Evolutionary conservation across 2,888 invertebrate species (phyloP), one percentile per base, ranked within the genome.

Genomic region (Tholera decimalis): DNA sequence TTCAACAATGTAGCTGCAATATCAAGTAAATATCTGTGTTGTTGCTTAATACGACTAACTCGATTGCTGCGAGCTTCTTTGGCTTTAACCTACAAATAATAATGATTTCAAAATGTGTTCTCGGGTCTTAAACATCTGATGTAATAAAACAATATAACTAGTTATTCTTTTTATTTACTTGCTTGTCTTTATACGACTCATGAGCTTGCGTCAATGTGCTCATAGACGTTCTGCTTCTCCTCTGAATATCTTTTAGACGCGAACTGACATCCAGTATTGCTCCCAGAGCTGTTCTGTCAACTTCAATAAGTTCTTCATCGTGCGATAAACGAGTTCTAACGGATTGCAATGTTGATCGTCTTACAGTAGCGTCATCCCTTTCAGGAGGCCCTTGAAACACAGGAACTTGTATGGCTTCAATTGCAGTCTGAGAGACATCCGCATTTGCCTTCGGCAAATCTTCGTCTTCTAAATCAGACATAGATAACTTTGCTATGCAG

Each of bases 1-100:
- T 96, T 94, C 69, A 97, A 89, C 77, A 96, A 93, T 30, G 95
- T 91, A 9, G 97, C 97, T 33, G 96, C 96, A 85, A 97, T 96
- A 80, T 97, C 97, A 69, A 98, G 90, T 1, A 98, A 90, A 88
- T 97, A 97, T 70, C 97, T 96, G 85, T 97, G 97, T 72, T 93
- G 93, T 30, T 91, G 89, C 85, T 92, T 94, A 71, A 95, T 67
- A 47, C 56, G 92, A 85, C 85, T 96, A 84, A 86, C 92, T 91
- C 85, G 97, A 80, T 80, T 91, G 84, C 76, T 93, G 58, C 97
- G 95, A 39, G 92, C 92, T 83, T 97, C 97, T 90, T 96, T 97
- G 54, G 96, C 97, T 90, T 95, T 96, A 24, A 92, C 92, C 97
- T 97, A 90, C 62, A 91, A 92, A 85, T 59, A 74, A 69, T 80